Evolutionary conservation across 2,797 vertebrate genomes (phyloP).

Genomic region (Myotis vivesi): DNA sequence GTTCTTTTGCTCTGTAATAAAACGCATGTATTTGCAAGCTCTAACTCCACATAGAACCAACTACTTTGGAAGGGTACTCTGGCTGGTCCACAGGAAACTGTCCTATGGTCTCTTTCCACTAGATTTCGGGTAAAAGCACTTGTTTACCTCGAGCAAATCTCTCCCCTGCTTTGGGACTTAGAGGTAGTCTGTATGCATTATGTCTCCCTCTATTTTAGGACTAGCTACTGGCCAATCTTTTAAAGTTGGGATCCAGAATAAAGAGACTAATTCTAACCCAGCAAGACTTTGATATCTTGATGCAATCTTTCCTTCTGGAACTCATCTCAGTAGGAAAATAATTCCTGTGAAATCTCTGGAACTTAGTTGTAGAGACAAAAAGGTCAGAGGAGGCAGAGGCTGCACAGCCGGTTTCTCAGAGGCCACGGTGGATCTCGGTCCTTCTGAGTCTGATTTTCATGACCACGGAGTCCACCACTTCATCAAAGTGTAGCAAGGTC

Average conservation of each 20-base stretch:
- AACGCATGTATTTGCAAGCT: background rate
- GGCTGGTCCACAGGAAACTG: constrained; percentile 9
- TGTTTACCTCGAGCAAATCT: constrained; percentile 2
- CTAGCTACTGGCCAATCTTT: background rate
- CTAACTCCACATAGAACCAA: background rate
- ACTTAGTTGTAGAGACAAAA: background rate
- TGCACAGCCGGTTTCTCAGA: background rate
- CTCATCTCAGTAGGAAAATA: constrained; percentile 52
- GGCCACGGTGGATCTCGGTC: background rate
- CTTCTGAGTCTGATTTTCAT: constrained; percentile 46
- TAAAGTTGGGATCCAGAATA: constrained; percentile 30
- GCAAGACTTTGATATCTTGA: constrained; percentile 26
- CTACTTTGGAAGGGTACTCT: background rate
- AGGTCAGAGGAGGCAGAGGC: background rate
- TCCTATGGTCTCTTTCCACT: background rate
- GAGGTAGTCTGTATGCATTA: rapidly evolving
- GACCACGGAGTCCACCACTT: background rate
- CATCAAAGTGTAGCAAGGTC: constrained; percentile 51
- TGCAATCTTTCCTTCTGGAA: constrained; percentile 47
- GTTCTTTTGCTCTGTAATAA: background rate
- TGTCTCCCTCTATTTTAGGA: background rate
- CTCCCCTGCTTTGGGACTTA: background rate
- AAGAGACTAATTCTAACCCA: constrained; percentile 27
- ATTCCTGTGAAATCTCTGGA: constrained; percentile 9
- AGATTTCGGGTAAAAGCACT: background rate